Conservation (phyloP, 2,113 vertebrate species). For the Nycticebus coucang region DNA sequence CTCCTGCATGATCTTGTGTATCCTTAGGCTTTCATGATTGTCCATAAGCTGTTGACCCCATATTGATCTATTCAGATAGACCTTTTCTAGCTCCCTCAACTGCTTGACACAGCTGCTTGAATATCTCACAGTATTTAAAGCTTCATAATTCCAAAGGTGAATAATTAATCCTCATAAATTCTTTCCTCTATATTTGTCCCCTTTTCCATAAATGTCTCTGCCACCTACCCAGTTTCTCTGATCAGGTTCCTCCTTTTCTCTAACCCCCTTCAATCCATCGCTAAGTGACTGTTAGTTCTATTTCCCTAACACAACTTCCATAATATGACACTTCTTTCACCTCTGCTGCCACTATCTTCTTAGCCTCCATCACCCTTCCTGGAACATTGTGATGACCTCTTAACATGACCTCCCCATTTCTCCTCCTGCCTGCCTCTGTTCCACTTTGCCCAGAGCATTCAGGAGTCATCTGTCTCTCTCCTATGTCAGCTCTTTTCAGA, state of each 20-base stretch:
- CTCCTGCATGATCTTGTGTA: neutral
- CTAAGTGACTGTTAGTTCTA: neutral
- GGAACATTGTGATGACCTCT: neutral
- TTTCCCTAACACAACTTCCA: neutral
- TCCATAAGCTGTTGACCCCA: neutral
- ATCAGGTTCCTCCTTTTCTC: neutral
- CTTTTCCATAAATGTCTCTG: neutral
- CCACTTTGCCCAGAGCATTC: neutral
- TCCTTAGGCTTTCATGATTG: neutral
- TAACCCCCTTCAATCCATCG: neutral
- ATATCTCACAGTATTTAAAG: neutral
- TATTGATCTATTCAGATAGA: neutral
- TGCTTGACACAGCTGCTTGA: neutral
- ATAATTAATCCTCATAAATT: neutral
- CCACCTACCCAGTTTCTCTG: neutral
- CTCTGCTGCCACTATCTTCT: neutral
- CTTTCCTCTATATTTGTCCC: neutral
- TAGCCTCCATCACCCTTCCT: neutral
- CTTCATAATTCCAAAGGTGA: neutral
- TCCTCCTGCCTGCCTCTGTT: neutral
- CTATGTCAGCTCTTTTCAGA: neutral
- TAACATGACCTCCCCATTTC: neutral
- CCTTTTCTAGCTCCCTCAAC: neutral
- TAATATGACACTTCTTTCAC: neutral
- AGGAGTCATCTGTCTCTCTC: neutral